A percentile compares a stretch with the other conserved stretches of the same genome.
Evolutionary conservation across 2,888 invertebrate species (phyloP).

Genomic region (Rotaria socialis): DNA sequence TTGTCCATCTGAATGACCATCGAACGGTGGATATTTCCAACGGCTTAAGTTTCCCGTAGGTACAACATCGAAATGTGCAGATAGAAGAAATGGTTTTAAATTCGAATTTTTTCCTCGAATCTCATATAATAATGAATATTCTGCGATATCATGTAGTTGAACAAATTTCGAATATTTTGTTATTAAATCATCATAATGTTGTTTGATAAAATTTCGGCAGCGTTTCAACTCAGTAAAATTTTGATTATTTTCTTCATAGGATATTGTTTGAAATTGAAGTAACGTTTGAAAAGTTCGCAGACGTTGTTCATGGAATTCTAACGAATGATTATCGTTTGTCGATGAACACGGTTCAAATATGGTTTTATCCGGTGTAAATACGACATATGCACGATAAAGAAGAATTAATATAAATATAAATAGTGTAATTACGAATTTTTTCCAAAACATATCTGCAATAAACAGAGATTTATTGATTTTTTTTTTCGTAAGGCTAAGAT

Average conservation of each 20-base stretch:
- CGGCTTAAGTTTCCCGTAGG: conserved; percentile 55
- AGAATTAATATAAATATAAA: background rate
- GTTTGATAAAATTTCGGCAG: conserved; percentile 38
- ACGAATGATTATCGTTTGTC: background rate
- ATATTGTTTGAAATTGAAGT: conserved; percentile 40
- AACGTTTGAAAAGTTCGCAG: conserved; percentile 39
- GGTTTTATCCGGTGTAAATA: conserved; percentile 38
- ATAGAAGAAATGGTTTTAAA: conserved; percentile 61
- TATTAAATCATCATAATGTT: background rate
- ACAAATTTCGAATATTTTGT: conserved; percentile 47
- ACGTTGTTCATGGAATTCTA: conserved; percentile 27
- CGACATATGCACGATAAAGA: conserved; percentile 39
- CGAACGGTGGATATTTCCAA: conserved; percentile 60
- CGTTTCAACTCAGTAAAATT: conserved; percentile 32
- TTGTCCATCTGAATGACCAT: conserved; percentile 59
- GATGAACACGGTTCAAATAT: conserved; percentile 37
- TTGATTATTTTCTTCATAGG: conserved; percentile 32
- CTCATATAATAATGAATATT: conserved; percentile 61
- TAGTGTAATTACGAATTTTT: background rate
- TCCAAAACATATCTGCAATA: background rate
- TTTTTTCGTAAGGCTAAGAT: too few species aligned
- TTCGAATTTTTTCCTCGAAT: conserved; percentile 56
- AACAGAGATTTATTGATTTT: background rate
- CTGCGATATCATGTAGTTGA: conserved; percentile 52
- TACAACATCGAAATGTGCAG: conserved; percentile 63